These are phyloP conservation scores for Pseudachorutes palmiensis DNA, from an alignment of 1,140 invertebrate genomes.

Conservation along the genomic window DNA sequence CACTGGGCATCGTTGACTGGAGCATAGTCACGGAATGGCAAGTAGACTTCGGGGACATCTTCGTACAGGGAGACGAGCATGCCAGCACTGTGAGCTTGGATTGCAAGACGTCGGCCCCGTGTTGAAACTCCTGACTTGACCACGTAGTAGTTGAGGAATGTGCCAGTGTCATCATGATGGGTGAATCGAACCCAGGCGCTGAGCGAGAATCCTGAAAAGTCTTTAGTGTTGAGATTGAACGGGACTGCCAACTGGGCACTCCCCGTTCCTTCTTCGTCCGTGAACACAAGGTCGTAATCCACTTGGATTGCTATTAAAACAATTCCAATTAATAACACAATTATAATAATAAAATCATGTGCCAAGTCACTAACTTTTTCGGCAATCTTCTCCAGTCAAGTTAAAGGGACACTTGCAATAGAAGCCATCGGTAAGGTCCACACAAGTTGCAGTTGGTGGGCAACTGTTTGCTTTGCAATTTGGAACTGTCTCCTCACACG, in stretches of 20 bases:
- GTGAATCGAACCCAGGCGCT: constrained; percentile 95
- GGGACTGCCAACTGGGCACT: constrained; percentile 83
- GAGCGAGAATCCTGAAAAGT: constrained; percentile 59
- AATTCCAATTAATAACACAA: constrained; percentile 14
- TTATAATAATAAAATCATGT: no score
- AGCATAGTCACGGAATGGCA: constrained; percentile 81
- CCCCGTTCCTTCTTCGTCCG: constrained; percentile 69
- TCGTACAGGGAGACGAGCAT: constrained; percentile 81
- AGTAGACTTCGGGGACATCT: constrained; percentile 78
- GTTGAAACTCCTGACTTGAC: constrained; percentile 58
- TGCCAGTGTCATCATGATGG: constrained; percentile 75
- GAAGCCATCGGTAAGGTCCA: constrained; percentile 84
- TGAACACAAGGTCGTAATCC: constrained; percentile 91
- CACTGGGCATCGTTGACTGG: constrained; percentile 92
- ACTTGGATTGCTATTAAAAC: constrained; percentile 73
- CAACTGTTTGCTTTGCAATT: constrained; percentile 91
- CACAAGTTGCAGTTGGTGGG: constrained; percentile 84
- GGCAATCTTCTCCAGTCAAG: constrained; percentile 88
- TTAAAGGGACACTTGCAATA: constrained; percentile 95
- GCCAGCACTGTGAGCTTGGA: constrained; percentile 83
- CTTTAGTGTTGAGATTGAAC: constrained; percentile 50
- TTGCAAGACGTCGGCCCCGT: constrained; percentile 63
- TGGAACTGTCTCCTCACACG: constrained; percentile 84
- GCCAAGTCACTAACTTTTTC: constrained; percentile 79
- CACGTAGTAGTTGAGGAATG: constrained; percentile 86